Conservation (phyloP, 1,140 invertebrate genomes). For the Portunus trituberculatus region DNA sequence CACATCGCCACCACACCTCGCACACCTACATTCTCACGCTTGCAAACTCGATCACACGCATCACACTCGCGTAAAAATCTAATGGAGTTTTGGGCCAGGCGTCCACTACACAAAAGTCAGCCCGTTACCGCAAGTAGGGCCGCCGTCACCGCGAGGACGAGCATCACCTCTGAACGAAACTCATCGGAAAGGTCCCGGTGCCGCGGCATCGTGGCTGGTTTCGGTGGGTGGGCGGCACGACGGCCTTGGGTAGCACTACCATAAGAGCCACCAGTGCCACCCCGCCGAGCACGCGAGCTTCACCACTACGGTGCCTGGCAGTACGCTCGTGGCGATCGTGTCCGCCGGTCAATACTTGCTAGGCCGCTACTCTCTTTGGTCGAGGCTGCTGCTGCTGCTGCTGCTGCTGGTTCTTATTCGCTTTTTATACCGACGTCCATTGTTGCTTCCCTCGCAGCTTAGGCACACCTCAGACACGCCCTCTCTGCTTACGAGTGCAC, state of each 20-base stretch:
- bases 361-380: background rate
- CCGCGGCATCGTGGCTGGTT: background rate
- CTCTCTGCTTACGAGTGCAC: background rate
- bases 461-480: background rate
- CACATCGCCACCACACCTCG: background rate
- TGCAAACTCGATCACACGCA: background rate
- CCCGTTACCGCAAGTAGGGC: background rate
- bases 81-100: background rate
- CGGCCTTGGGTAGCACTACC: background rate
- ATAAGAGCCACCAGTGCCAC: background rate
- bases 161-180: background rate
- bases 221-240: background rate
- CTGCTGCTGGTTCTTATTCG: slow-evolving; percentile 1
- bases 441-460: background rate
- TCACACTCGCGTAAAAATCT: background rate
- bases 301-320: background rate
- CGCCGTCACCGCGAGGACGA: background rate
- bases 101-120: background rate
- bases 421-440: background rate
- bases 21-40: background rate
- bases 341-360: background rate
- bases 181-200: background rate
- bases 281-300: background rate
- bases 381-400: background rate
- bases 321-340: background rate